Percentiles rank a stretch among this genome's conserved stretches.
These are phyloP conservation scores for Oscarella lobularis DNA, from an alignment of 37 sponge, comb jelly and placozoan species.

Conservation along the genomic window DNA sequence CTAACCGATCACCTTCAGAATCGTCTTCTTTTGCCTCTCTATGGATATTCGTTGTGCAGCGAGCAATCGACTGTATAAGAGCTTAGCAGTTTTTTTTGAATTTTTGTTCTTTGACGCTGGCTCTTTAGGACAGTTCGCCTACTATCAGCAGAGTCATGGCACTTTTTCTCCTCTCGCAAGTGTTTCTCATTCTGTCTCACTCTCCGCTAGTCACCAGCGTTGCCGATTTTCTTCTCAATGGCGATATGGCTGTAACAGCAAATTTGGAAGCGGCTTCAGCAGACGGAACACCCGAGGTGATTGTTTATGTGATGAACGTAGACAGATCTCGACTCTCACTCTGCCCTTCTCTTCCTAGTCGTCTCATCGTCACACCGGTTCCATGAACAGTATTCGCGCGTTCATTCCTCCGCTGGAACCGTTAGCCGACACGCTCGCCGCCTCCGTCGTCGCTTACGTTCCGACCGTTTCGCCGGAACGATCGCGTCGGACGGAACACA, in stretches of 20 bases:
- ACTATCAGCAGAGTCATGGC: conserved; percentile 53
- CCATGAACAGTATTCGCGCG: neutral
- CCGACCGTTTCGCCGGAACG: neutral
- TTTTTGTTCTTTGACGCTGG: no score
- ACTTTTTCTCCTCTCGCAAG: conserved; percentile 79
- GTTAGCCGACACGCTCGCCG: neutral
- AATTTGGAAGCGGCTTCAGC: no score
- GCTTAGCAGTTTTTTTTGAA: no score
- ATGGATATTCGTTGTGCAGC: conserved; percentile 38
- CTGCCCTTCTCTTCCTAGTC: no score
- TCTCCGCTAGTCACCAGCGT: neutral
- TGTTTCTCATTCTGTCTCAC: neutral
- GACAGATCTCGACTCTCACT: no score
- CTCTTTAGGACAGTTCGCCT: conserved; percentile 9
- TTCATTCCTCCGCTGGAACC: neutral
- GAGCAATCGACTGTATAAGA: no score
- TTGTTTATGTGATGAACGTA: no score
- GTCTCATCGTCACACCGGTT: neutral
- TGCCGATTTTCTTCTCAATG: neutral
- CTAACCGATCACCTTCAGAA: conserved; percentile 54
- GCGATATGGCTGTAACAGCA: neutral
- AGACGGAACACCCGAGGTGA: no score
- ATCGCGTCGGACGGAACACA: no score
- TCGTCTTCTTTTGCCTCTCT: conserved; percentile 86
- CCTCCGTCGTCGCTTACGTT: neutral